phyloP scores from a whole-genome alignment of 2,888 invertebrate genomes.

The Liposcelis brunnea region DNA sequence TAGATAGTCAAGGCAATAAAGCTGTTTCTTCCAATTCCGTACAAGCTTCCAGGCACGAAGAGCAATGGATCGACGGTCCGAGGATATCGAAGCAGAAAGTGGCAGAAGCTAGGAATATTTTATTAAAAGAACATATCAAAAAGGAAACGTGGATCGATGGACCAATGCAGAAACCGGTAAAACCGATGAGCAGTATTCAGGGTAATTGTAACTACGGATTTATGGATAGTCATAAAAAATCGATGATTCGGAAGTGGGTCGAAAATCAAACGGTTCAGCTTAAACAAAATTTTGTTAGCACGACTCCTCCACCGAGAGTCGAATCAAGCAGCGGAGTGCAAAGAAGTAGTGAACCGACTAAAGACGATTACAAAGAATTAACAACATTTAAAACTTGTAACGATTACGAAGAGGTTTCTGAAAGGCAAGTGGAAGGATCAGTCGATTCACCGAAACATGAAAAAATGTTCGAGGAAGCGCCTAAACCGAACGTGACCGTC shows the following conservation, averaged over 20 bases:
- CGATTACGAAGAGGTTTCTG: constrained; percentile 20
- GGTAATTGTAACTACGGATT: constrained; percentile 57
- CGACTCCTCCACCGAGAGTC: too few relatives aligned
- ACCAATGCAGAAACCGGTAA: constrained; percentile 49
- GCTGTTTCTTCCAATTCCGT: not conserved
- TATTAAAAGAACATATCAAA: constrained; percentile 38
- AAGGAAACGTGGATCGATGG: constrained; percentile 93
- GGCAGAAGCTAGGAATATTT: constrained; percentile 46
- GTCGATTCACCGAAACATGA: not conserved
- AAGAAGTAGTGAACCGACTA: constrained; percentile 19
- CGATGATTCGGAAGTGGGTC: constrained; percentile 86
- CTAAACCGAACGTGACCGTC: not conserved
- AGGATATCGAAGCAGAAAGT: constrained; percentile 68
- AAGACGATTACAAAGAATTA: constrained; percentile 32
- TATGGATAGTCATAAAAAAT: constrained; percentile 84
- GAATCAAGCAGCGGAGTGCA: not conserved
- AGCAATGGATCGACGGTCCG: constrained; percentile 95
- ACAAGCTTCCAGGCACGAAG: constrained; percentile 42
- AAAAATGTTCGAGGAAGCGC: too few relatives aligned
- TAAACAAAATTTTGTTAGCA: constrained; percentile 32
- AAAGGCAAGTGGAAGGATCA: not conserved
- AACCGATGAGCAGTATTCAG: constrained; percentile 22
- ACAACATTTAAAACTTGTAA: constrained; percentile 42
- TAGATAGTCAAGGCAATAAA: constrained; percentile 13
- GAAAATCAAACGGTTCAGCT: constrained; percentile 78